Evolutionary conservation across 1,140 invertebrate genomes (phyloP).

Genomic region (Elymnias hypermnestra): DNA sequence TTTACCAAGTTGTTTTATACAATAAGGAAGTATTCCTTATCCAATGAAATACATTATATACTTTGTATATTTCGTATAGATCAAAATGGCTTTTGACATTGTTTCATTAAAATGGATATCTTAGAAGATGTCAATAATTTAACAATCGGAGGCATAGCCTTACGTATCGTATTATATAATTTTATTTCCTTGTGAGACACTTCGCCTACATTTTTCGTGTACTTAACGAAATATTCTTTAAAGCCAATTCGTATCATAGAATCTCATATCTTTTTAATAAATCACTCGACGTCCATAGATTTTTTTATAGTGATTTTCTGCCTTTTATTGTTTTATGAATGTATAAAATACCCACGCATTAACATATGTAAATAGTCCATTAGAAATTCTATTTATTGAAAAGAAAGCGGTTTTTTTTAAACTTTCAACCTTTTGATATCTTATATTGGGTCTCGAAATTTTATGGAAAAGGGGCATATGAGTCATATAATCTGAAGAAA

Average conservation of each 20-base stretch:
- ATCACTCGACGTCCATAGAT: conserved; percentile 9
- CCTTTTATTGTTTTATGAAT: conserved; percentile 3
- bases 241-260: neutral
- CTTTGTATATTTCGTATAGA: too few relatives aligned
- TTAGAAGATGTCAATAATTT: too few relatives aligned
- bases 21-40: too few relatives aligned
- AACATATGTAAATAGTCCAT: conserved; percentile 42
- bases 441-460: conserved; percentile 32
- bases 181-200: neutral
- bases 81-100: too few relatives aligned
- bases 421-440: conserved; percentile 41
- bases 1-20: too few relatives aligned
- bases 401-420: conserved; percentile 19
- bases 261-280: neutral
- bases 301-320: conserved; percentile 6
- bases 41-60: too few relatives aligned
- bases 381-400: conserved; percentile 34
- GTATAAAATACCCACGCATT: conserved; percentile 6
- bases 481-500: too few relatives aligned
- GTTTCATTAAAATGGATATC: too few relatives aligned
- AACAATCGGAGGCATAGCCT: too few relatives aligned
- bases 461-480: neutral
- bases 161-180: too few relatives aligned
- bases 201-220: neutral
- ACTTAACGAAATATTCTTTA: neutral